Conservation (phyloP, 1,140 invertebrate genomes). For the Adoxophyes honmai region DNA sequence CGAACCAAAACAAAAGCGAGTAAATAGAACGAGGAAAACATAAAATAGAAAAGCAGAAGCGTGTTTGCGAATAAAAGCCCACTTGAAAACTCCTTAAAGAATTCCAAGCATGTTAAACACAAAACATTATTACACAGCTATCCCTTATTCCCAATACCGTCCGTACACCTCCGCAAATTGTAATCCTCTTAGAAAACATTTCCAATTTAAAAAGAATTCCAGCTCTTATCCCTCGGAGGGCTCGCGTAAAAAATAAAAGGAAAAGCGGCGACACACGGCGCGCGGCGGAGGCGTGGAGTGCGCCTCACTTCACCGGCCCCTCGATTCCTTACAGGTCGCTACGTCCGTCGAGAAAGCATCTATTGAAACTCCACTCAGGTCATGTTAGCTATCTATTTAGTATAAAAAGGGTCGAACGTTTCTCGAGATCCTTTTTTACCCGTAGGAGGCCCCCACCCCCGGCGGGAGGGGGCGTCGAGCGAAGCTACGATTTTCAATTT, state of each 20-base stretch:
- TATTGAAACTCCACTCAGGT: slow-evolving; percentile 76
- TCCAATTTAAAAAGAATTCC: slow-evolving; percentile 77
- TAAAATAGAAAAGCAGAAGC: not conserved
- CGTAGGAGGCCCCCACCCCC: slow-evolving; percentile 41
- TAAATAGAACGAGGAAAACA: not conserved
- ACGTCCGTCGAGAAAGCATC: slow-evolving; percentile 73
- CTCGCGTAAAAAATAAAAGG: slow-evolving; percentile 72
- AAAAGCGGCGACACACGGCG: slow-evolving; percentile 63
- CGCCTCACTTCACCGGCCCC: slow-evolving; percentile 39
- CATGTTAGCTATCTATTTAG: slow-evolving; percentile 77
- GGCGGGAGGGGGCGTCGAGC: slow-evolving; percentile 20
- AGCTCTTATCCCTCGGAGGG: slow-evolving; percentile 67
- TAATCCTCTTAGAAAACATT: slow-evolving; percentile 77
- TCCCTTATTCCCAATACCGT: slow-evolving; percentile 60
- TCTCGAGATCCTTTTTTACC: slow-evolving; percentile 72
- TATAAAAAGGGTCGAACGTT: slow-evolving; percentile 75
- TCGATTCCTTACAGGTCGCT: slow-evolving; percentile 74
- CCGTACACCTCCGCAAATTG: slow-evolving; percentile 70
- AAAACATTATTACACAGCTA: slow-evolving; percentile 39
- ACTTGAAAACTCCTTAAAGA: slow-evolving; percentile 21
- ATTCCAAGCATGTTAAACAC: slow-evolving; percentile 38
- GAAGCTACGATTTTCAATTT: slow-evolving; percentile 11
- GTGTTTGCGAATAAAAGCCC: slow-evolving; percentile 2
- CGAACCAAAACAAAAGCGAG: not conserved
- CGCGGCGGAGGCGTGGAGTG: slow-evolving; percentile 25